Base-by-base conservation (phyloP, 2,113 vertebrate species). In the Sebastes schlegelii region DNA sequence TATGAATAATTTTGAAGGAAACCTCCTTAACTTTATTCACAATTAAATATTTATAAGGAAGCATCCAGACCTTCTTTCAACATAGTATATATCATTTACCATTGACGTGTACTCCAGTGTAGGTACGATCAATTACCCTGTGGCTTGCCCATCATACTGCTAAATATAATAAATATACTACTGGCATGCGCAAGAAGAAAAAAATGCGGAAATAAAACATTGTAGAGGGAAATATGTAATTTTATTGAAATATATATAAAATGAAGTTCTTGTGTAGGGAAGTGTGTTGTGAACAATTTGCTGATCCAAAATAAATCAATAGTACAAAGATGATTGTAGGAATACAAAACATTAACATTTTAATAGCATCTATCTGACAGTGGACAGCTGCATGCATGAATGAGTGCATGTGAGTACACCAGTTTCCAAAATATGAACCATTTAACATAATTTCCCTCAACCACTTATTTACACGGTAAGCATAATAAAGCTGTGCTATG, bases 221-320 rank as follows among this genome's bases (percentile, higher is more conserved):
- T 11, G 34, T 60, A 63, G 46, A 66, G 80, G 58, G 83, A 65
- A 69, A 74, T 69, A 67, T 65, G 73, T 52, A 12, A 52, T 86
- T 92, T 91, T 83, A 87, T 91, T 91, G 76, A 91, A 88, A 79
- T 76, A 43, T 76, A 43, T 65, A 82, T 23, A 83, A 85, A 83
- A 82, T 58, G 3, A 74, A 54, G 13, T 21, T 64, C 10, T 51
- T 78, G 26, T 77, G 23, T 63, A 63, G 46, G 26, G 58, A 46
- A 86, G 70, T 40, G 61, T 78, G 43, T 82, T 62, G 69, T 69
- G 52, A 78, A 89, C 51, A 83, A 19, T 77, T 73, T 77, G 9
- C 51, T 69, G 46, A 46, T 82, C 52, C 34, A 77, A 74, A 80
- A 57, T 61, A 66, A 34, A 42, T 70, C n/a, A 68, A 49, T 16